Base-by-base conservation (phyloP, 1,140 invertebrate species). In the Patella vulgata region DNA sequence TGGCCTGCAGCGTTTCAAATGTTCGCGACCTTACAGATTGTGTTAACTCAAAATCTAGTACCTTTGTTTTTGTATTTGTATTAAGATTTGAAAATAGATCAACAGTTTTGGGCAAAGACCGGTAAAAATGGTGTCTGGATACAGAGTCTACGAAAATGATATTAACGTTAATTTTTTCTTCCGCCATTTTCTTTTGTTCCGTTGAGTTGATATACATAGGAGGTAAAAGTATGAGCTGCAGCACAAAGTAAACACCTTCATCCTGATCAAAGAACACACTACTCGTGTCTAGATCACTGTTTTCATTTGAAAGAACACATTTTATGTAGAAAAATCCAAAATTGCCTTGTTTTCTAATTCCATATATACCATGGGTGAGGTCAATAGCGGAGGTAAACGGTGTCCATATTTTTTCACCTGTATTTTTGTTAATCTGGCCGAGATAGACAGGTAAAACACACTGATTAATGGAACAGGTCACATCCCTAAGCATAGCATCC, bases 141-240 rank as follows among this genome's bases (percentile, higher is more conserved):
- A 82, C 69, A 14, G 81, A 83, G 59, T 83, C 81, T 25, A 82
- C 58, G 43, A 82, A 77, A 27, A 83, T 67, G 5, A 82, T 43
- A 67, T 82, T 83, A 28, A 82, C 63, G 63, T 78, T 82, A 3
- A 82, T 66, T 8, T 46, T 27, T 12, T 48, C 39, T 48, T 39
- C 21, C 54, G 19, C 12, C 14, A 14, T 23, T 42, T 25, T 27
- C 27, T 19, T 30, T 25, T 43, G 21, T 8, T 47, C 14, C 23
- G 5, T 30, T 1, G 11, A n/a, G 30, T 19, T 25, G n/a, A 14
- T 25, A 66, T 1, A 25, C 46, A n/a, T 25, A n/a, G 70, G 71
- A 36, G 75, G 75, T 17, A 78, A 52, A 21, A 68, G 43, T 9
- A 78, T 48, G 19, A 78, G 36, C 44, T 78, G 75, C 23, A 64